Percentiles rank a stretch among this genome's conserved stretches.
phyloP scores from a whole-genome alignment of 2,113 vertebrate genomes.

The Trachemys scripta region DNA sequence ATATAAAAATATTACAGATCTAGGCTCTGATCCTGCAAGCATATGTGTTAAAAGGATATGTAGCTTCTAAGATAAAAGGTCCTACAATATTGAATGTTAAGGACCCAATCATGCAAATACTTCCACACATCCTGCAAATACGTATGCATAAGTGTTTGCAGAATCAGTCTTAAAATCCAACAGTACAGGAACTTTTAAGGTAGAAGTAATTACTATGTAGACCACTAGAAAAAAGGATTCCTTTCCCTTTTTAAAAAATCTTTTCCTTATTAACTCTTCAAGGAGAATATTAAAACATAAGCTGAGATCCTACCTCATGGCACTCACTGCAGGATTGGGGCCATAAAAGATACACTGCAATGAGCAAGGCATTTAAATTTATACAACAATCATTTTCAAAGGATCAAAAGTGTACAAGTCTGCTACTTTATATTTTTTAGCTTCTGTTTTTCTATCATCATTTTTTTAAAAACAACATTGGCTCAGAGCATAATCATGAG shows the following conservation, averaged over 20 bases:
- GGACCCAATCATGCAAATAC: background rate
- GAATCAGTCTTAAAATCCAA: background rate
- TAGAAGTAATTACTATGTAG: background rate
- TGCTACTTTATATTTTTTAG: background rate
- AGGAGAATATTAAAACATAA: background rate
- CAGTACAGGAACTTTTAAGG: background rate
- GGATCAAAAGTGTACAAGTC: background rate
- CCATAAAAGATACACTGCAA: background rate
- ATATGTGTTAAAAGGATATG: background rate
- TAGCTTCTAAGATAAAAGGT: background rate
- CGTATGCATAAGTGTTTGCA: background rate
- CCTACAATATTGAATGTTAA: background rate
- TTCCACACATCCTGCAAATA: background rate
- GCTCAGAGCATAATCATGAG: background rate
- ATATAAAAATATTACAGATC: background rate
- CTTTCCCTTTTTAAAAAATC: background rate
- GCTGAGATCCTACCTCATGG: background rate
- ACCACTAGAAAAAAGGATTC: background rate
- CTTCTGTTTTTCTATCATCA: background rate
- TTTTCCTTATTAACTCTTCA: conserved; percentile 5
- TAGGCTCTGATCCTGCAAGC: background rate
- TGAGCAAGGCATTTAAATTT: background rate
- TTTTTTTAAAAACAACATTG: background rate
- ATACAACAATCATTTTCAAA: background rate
- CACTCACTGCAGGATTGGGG: background rate